Evolutionary conservation across 2,797 vertebrate genomes (phyloP).

Genomic region (Pitangus sulphuratus): DNA sequence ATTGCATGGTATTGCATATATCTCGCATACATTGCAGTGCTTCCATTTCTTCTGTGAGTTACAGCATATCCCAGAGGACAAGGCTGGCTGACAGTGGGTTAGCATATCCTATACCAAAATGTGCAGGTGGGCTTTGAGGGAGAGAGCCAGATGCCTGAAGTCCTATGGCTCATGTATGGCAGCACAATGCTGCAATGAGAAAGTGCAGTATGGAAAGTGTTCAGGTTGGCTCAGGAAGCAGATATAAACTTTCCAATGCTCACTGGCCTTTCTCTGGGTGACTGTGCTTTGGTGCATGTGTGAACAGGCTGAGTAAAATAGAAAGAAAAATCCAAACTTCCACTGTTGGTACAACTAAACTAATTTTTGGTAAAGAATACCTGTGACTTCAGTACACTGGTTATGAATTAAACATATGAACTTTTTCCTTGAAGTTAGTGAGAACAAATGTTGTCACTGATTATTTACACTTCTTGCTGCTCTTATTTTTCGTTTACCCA

Average conservation of each 20-base stretch:
- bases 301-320: neutral
- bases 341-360: neutral
- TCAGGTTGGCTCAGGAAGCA: neutral
- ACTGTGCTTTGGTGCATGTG: neutral
- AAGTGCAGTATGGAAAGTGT: neutral
- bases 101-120: neutral
- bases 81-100: neutral
- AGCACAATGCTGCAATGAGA: neutral
- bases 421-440: neutral
- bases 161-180: neutral
- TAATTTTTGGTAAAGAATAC: neutral
- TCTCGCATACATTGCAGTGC: neutral
- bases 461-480: neutral
- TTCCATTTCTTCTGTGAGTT: neutral
- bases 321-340: neutral
- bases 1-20: accelerated
- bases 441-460: neutral
- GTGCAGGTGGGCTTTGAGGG: neutral
- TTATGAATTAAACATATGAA: neutral
- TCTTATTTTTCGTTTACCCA: neutral
- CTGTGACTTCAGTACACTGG: neutral
- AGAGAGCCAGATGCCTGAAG: neutral
- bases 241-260: neutral
- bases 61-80: neutral
- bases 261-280: neutral